These are phyloP conservation scores for Chymomyza amoena DNA, from an alignment of 2,888 invertebrate genomes.

Conservation along the genomic window DNA sequence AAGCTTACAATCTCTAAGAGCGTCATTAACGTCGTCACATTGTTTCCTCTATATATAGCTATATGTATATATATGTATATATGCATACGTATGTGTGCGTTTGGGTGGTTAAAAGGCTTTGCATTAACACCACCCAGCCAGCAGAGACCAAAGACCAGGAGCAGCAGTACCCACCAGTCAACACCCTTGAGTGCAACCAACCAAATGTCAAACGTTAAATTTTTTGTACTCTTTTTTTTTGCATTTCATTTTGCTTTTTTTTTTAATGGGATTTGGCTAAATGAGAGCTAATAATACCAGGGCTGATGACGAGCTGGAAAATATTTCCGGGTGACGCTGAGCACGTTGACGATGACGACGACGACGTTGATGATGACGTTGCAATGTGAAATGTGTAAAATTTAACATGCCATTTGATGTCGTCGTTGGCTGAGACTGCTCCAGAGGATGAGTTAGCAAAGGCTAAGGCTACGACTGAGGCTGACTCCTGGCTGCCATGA, in stretches of 20 bases:
- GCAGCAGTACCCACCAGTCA: background rate
- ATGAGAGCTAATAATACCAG: conserved; percentile 68
- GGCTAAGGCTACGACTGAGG: no score
- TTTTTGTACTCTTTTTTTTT: conserved; percentile 1
- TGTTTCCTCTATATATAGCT: background rate
- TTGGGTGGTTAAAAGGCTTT: conserved; percentile 51
- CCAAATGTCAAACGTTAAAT: conserved; percentile 8
- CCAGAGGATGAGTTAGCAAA: background rate
- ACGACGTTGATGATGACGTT: conserved; percentile 7
- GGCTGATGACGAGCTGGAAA: conserved; percentile 45
- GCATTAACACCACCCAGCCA: conserved; percentile 58
- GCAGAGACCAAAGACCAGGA: background rate
- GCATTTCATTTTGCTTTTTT: conserved; percentile 12
- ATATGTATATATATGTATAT: background rate
- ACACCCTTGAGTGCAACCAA: background rate
- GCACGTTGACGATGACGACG: background rate
- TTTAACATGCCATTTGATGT: conserved; percentile 70
- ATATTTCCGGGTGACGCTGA: conserved; percentile 60
- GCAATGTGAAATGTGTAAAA: conserved; percentile 47
- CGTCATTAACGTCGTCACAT: background rate
- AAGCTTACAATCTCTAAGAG: background rate
- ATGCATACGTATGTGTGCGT: background rate
- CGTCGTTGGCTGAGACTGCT: conserved; percentile 30
- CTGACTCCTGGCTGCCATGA: conserved; percentile 53
- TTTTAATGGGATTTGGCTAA: conserved; percentile 68